These are phyloP conservation scores for Nymphalis urticae DNA, from an alignment of 2,888 invertebrate genomes.

Conservation along the genomic window DNA sequence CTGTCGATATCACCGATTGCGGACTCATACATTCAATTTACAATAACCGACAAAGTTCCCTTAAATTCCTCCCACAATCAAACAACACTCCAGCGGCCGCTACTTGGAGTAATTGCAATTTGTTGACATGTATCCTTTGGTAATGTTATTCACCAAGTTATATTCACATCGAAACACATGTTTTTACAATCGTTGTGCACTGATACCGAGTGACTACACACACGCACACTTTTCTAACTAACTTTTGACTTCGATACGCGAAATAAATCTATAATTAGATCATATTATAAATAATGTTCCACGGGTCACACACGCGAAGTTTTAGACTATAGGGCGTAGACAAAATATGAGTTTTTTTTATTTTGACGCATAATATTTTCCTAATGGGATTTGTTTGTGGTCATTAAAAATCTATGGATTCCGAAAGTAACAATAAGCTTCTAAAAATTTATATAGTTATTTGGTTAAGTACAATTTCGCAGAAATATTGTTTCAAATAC, in stretches of 20 bases:
- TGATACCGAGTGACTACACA: slow-evolving; percentile 54
- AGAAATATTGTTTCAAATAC: no score
- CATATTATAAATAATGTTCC: slow-evolving; percentile 70
- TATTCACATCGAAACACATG: slow-evolving; percentile 80
- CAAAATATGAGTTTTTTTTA: slow-evolving; percentile 50
- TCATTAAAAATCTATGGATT: slow-evolving; percentile 38
- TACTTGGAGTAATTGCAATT: slow-evolving; percentile 62
- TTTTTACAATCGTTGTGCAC: slow-evolving; percentile 63
- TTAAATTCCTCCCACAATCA: slow-evolving; percentile 40
- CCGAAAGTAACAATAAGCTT: slow-evolving; percentile 37
- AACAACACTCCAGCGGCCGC: slow-evolving; percentile 48
- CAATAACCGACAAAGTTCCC: slow-evolving; percentile 43
- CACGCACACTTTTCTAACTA: slow-evolving; percentile 59
- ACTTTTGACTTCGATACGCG: slow-evolving; percentile 59
- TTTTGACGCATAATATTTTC: slow-evolving; percentile 64
- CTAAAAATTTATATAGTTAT: no score
- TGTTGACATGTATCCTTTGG: slow-evolving; percentile 67
- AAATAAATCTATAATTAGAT: slow-evolving; percentile 72
- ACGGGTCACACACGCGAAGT: slow-evolving; percentile 75
- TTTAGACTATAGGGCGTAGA: slow-evolving; percentile 68
- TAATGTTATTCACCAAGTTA: slow-evolving; percentile 61
- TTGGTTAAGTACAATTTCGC: no score
- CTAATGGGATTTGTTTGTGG: slow-evolving; percentile 39
- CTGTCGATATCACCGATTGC: slow-evolving; percentile 55
- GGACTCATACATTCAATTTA: slow-evolving; percentile 39